Conservation (phyloP, 2,113 vertebrate genomes). For the Acrocephalus arundinaceus region DNA sequence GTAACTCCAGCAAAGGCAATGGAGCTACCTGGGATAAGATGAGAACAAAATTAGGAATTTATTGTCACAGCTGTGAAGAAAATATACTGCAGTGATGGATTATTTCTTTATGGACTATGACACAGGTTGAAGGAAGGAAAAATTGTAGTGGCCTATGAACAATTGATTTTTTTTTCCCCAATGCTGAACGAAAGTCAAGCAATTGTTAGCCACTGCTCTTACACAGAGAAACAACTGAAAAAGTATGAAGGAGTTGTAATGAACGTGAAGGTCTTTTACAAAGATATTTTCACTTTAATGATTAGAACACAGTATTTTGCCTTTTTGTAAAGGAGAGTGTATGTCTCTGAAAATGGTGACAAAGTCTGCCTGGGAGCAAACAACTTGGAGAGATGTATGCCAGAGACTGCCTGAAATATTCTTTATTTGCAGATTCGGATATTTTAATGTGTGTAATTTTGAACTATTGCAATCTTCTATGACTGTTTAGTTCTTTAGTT, state of each 20-base stretch:
- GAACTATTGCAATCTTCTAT: background rate
- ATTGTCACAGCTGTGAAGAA: constrained; percentile 5
- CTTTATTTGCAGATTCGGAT: background rate
- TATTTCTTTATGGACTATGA: constrained; percentile 23
- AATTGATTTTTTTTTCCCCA: constrained; percentile 5
- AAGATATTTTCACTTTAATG: constrained; percentile 30
- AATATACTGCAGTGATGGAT: constrained; percentile 18
- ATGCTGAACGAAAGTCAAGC: background rate
- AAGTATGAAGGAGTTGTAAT: background rate
- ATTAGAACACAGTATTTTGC: constrained; percentile 5
- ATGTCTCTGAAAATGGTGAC: background rate
- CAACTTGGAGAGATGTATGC: background rate
- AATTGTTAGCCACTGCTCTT: constrained; percentile 9
- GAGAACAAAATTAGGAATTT: constrained; percentile 40
- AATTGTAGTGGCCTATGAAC: background rate
- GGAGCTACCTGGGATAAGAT: background rate
- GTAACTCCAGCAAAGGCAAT: background rate
- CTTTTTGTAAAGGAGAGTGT: background rate
- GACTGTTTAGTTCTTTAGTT: background rate
- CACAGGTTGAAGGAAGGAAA: constrained; percentile 27
- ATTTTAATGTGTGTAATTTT: background rate
- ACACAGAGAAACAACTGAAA: background rate
- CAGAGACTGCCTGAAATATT: background rate
- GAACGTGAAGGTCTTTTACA: constrained; percentile 4
- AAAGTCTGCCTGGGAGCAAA: background rate